These are phyloP conservation scores for Leguminivora glycinivorella DNA, from an alignment of 1,140 invertebrate species.

Conservation along the genomic window DNA sequence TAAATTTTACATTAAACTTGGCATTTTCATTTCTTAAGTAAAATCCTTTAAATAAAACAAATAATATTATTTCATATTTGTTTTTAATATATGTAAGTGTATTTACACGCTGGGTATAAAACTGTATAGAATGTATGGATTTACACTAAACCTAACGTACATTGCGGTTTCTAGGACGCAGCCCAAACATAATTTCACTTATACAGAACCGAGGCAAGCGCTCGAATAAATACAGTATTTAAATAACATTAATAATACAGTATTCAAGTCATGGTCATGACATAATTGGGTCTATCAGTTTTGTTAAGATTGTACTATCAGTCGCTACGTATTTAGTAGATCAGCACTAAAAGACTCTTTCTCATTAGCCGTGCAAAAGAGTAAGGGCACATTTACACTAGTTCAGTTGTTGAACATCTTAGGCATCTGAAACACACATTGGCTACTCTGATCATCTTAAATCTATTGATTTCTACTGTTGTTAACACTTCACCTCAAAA, in stretches of 20 bases:
- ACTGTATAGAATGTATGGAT: conserved; percentile 11
- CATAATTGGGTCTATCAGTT: not conserved
- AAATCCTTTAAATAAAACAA: not conserved
- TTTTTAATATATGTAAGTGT: conserved; percentile 18
- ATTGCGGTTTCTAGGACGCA: conserved; percentile 1
- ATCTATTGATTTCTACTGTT: too few species aligned
- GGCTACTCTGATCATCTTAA: too few species aligned
- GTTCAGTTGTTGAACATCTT: too few species aligned
- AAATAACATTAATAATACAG: not conserved
- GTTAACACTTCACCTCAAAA: too few species aligned
- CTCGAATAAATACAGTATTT: conserved; percentile 15
- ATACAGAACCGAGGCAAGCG: conserved; percentile 5
- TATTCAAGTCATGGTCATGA: not conserved
- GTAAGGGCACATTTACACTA: not conserved
- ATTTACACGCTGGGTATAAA: conserved; percentile 26
- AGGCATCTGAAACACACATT: too few species aligned
- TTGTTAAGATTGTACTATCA: not conserved
- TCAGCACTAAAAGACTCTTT: not conserved
- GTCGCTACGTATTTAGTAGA: conserved; percentile 2
- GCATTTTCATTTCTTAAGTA: conserved; percentile 34
- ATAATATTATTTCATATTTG: not conserved
- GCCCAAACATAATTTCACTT: not conserved
- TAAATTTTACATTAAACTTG: conserved; percentile 78
- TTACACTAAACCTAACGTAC: conserved; percentile 2
- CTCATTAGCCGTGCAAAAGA: not conserved